Conservation (phyloP, 2,113 vertebrate species). For the Psittacula cyanocephala region DNA sequence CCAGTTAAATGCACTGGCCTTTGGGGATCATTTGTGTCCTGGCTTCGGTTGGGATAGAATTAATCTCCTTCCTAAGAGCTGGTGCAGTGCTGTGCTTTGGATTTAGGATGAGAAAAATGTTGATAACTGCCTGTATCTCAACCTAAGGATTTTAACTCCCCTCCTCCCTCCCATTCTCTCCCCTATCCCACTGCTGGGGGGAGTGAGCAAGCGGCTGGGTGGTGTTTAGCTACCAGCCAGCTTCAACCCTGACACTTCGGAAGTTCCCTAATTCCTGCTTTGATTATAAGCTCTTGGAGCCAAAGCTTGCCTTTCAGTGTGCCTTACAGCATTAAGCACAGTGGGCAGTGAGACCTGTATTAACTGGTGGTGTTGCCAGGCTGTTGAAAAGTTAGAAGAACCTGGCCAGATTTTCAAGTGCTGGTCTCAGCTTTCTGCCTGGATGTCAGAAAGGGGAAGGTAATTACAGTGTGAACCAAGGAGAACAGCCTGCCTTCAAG, state of each 20-base stretch:
- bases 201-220: background rate
- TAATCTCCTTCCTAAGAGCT: background rate
- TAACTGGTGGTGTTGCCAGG: slow-evolving; percentile 1
- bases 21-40: background rate
- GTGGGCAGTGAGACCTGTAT: background rate
- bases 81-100: background rate
- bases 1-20: background rate
- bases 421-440: background rate
- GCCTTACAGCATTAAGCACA: background rate
- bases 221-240: background rate
- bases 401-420: background rate
- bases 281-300: background rate
- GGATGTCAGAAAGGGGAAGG: background rate
- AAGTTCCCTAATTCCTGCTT: background rate
- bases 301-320: background rate
- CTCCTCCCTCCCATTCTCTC: background rate
- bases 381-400: background rate
- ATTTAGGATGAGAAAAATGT: background rate
- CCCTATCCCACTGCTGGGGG: background rate
- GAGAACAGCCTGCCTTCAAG: background rate
- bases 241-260: background rate
- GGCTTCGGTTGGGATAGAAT: background rate
- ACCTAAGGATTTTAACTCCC: background rate
- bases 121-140: background rate
- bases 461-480: slow-evolving; percentile 11